Percentiles rank a stretch among this genome's conserved stretches.
Evolutionary conservation across 1,140 invertebrate genomes (phyloP).

Genomic region (Drosophila murphyi): DNA sequence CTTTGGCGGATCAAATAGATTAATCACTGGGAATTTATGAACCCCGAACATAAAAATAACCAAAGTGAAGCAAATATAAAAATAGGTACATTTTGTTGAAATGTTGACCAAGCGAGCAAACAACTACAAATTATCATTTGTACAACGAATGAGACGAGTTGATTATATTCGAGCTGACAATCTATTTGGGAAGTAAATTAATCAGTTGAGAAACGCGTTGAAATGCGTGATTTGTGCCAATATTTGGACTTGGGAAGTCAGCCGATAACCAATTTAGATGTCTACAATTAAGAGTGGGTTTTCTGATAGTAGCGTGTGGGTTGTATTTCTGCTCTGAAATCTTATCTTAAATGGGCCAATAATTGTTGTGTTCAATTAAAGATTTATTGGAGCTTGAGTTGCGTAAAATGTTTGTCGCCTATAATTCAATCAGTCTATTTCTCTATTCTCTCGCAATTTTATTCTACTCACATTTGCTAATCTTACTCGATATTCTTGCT

Average conservation of each 20-base stretch:
- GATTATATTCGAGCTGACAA: conserved; percentile 4
- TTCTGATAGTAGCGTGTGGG: neutral
- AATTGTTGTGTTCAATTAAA: neutral
- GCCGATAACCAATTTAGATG: neutral
- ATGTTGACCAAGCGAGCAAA: neutral
- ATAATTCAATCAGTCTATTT: too few relatives aligned
- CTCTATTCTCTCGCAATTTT: too few relatives aligned
- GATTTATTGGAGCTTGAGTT: neutral
- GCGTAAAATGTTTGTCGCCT: too few relatives aligned
- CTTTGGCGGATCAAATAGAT: conserved; percentile 75
- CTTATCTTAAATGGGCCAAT: conserved; percentile 3
- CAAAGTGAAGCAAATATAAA: conserved; percentile 45
- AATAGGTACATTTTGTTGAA: conserved; percentile 22
- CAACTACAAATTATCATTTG: conserved; percentile 11
- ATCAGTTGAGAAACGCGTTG: neutral
- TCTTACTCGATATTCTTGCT: too few relatives aligned
- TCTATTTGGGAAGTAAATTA: conserved; percentile 26
- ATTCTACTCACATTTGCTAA: too few relatives aligned
- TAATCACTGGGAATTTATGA: conserved; percentile 80
- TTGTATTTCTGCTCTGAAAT: neutral
- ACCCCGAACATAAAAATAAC: conserved; percentile 72
- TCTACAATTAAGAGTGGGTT: neutral
- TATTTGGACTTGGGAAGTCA: neutral
- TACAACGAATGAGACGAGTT: neutral
- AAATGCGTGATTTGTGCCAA: too few relatives aligned